Evolutionary conservation across 2,888 invertebrate species (phyloP).

Genomic region (Aphrophora alni): DNA sequence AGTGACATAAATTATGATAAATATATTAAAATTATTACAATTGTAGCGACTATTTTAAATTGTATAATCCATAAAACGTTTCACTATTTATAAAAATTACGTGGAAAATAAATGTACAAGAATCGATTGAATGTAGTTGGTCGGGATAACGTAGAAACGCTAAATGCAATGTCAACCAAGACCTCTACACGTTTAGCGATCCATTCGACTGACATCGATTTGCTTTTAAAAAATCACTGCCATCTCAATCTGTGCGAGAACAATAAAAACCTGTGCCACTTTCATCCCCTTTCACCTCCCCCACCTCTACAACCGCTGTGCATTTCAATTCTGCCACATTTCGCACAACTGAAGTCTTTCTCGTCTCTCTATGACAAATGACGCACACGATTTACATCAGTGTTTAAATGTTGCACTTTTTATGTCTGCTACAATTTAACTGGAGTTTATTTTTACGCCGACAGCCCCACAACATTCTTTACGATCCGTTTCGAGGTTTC

Average conservation of each 20-base stretch:
- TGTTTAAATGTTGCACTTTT: not conserved
- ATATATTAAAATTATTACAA: no score
- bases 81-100: no score
- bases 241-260: constrained; percentile 2
- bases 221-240: not conserved
- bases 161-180: no score
- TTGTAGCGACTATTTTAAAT: no score
- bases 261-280: not conserved
- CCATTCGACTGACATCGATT: not conserved
- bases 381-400: not conserved
- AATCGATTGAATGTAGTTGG: no score
- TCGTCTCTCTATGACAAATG: not conserved
- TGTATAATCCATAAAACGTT: no score
- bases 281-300: not conserved
- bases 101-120: no score
- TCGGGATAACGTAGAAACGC: no score
- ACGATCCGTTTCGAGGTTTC: not conserved
- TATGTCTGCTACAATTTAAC: not conserved
- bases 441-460: not conserved
- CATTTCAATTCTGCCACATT: not conserved
- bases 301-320: not conserved
- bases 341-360: not conserved
- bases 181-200: no score
- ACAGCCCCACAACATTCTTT: not conserved
- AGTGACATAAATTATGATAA: no score